These are phyloP conservation scores for Agrypnia vestita DNA, from an alignment of 1,140 invertebrate species.

Conservation along the genomic window DNA sequence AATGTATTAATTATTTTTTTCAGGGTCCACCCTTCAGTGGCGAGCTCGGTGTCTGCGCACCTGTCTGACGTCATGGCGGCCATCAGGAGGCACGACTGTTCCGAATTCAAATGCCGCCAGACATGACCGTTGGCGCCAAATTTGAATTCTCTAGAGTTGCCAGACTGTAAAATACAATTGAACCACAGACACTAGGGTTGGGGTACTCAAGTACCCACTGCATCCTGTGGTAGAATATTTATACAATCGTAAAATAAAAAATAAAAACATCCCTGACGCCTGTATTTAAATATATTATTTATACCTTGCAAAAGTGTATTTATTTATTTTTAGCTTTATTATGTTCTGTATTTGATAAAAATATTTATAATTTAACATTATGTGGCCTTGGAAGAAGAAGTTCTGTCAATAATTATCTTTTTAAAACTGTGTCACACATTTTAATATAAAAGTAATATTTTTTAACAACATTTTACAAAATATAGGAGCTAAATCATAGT, in stretches of 20 bases:
- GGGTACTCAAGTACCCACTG: neutral
- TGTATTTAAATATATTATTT: constrained; percentile 27
- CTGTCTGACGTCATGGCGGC: constrained; percentile 77
- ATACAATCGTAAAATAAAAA: neutral
- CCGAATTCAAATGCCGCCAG: constrained; percentile 70
- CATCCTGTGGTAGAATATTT: neutral
- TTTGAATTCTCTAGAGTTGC: constrained; percentile 31
- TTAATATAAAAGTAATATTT: too few relatives aligned
- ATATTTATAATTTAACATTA: too few relatives aligned
- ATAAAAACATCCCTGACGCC: too few relatives aligned
- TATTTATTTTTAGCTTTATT: constrained; percentile 16
- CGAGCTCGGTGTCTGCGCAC: constrained; percentile 71
- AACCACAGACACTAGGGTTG: neutral
- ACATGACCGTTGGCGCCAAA: constrained; percentile 48
- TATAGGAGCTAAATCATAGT: too few relatives aligned
- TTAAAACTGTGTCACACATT: too few relatives aligned
- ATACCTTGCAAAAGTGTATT: neutral
- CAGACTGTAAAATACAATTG: constrained; percentile 35
- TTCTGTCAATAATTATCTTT: too few relatives aligned
- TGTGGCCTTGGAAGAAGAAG: too few relatives aligned
- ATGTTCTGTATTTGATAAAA: neutral
- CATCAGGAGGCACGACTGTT: constrained; percentile 74
- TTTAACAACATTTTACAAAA: too few relatives aligned
- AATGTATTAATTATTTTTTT: constrained; percentile 56
- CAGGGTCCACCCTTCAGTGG: constrained; percentile 74